Evolutionary conservation across 2,888 invertebrate species (phyloP), one percentile per base, ranked within the genome.

Genomic region (Tetragonula carbonaria): DNA sequence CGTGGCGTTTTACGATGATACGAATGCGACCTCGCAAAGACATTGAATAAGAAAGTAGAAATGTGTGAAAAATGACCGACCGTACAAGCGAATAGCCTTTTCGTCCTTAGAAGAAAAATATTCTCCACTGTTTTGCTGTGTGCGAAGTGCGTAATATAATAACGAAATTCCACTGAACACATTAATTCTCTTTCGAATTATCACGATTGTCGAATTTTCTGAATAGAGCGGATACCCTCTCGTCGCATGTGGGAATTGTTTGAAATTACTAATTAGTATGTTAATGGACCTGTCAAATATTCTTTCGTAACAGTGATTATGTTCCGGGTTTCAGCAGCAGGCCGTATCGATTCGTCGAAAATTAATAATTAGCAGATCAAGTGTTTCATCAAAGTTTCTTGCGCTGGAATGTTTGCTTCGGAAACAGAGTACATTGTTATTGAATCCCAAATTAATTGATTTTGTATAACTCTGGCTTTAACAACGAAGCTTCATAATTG

Each of bases 1-100:
- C 63, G 72, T 73, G 57, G 50, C 53, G 63, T 59, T 57, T 63
- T 45, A 68, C 70, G 57, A 68, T 66, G 68, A 73, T n/a, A 74
- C 53, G 28, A 74, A 3, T 16, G n/a, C n/a, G 53, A 66, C 67
- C 50, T 23, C 16, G 4, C 33, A 65, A 55, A 68, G n/a, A 50
- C 59, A 62, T 45, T 51, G 53, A 51, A 72, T 28, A 38, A 13
- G n/a, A 55, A 21, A 50, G 8, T 33, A 11, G 21, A 21, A n/a
- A 21, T 38, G 33, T 16, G 23, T 51, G 21, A 21, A 45, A n/a
- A 16, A 38, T 33, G 28, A 23, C 70, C 33, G 6, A 51, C n/a
- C 21, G 23, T 14, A 14, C 62, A 2, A 18, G 21, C 4, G 33
- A 68, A 38, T 38, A 38, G 38, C 21, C 3, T 21, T n/a, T 23